A percentile compares a stretch with the other conserved stretches of the same genome.
phyloP scores from a whole-genome alignment of 2,797 vertebrate genomes.

The Scleropages formosus region DNA sequence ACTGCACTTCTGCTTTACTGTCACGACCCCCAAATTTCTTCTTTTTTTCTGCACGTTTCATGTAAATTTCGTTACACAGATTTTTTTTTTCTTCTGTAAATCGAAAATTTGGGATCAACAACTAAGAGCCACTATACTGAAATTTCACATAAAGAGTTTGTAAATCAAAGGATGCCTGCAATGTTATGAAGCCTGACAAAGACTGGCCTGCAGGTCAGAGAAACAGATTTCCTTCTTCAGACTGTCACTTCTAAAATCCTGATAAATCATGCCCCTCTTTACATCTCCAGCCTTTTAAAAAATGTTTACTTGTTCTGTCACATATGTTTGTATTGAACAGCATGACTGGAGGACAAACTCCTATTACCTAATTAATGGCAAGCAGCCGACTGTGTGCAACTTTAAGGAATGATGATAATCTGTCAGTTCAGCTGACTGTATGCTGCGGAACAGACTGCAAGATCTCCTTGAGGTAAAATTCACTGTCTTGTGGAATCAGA shows the following conservation, averaged over 20 bases:
- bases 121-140: no score
- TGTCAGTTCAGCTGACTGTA: slow-evolving; percentile 17
- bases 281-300: slow-evolving; percentile 17
- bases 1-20: no score
- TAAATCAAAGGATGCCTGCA: no score
- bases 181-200: not conserved
- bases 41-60: no score
- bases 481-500: no score
- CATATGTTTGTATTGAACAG: slow-evolving; percentile 34
- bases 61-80: no score
- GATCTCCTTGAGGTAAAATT: slow-evolving; percentile 38
- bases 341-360: slow-evolving; percentile 20
- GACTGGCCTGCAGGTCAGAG: slow-evolving; percentile 2
- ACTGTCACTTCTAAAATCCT: not conserved
- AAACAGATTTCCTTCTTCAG: not conserved
- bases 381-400: slow-evolving; percentile 44
- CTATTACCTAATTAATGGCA: slow-evolving; percentile 50
- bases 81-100: no score
- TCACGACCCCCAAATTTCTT: no score
- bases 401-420: slow-evolving; percentile 34
- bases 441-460: slow-evolving; percentile 16
- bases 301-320: slow-evolving; percentile 24
- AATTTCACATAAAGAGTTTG: no score
- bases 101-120: no score
- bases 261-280: not conserved